These are phyloP conservation scores for Otis tarda DNA, from an alignment of 2,113 vertebrate genomes.

Conservation along the genomic window DNA sequence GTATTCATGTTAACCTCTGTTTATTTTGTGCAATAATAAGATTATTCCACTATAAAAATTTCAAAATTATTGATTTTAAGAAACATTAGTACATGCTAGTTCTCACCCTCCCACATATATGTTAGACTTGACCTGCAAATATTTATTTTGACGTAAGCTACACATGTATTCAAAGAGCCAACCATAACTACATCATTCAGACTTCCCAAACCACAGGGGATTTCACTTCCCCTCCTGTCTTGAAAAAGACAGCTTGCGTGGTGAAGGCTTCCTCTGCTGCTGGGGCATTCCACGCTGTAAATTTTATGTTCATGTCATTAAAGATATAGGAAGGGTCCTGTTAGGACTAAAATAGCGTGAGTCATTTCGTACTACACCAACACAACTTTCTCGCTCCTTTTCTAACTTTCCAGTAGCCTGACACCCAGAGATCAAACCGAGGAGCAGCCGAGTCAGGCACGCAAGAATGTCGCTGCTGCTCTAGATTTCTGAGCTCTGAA, in stretches of 20 bases:
- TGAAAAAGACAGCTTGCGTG: constrained; percentile 8
- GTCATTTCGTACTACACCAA: neutral
- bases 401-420: neutral
- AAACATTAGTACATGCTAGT: neutral
- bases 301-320: constrained; percentile 35
- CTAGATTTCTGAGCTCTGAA: neutral
- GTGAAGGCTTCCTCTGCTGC: neutral
- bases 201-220: neutral
- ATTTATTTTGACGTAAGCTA: constrained; percentile 4
- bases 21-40: neutral
- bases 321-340: constrained; percentile 30
- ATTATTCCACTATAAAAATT: neutral
- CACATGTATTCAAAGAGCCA: neutral
- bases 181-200: constrained; percentile 39
- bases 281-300: neutral
- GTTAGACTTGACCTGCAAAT: neutral
- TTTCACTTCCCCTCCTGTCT: neutral
- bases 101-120: neutral
- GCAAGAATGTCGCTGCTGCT: neutral
- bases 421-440: neutral
- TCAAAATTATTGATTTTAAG: neutral
- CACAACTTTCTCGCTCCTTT: neutral
- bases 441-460: neutral
- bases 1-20: neutral
- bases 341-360: neutral